Conservation (phyloP, 30 jellyfish, hydroid and myxozoan species). For the Aurelia sp. region DNA sequence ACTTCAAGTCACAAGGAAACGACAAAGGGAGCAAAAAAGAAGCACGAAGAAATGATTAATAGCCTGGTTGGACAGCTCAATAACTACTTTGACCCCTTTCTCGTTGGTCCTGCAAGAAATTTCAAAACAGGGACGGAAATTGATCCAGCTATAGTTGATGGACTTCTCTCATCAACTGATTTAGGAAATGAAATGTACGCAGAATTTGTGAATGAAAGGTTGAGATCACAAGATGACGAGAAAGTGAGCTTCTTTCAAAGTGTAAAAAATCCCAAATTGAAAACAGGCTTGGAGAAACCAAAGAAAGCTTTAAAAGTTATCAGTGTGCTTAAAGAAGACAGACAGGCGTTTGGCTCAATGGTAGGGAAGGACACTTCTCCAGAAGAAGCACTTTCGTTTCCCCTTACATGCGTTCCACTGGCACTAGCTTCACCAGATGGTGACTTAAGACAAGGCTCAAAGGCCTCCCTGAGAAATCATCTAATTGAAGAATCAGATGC, state of each 20-base stretch:
- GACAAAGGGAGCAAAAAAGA: slow-evolving; percentile 36
- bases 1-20: slow-evolving; percentile 41
- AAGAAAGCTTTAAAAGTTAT: slow-evolving; percentile 28
- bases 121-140: slow-evolving; percentile 62
- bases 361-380: slow-evolving; percentile 65
- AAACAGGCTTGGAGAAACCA: slow-evolving; percentile 57
- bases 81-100: slow-evolving; percentile 54
- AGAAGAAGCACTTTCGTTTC: slow-evolving; percentile 61
- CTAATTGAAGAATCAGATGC: slow-evolving; percentile 51
- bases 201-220: slow-evolving; percentile 23
- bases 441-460: slow-evolving; percentile 47
- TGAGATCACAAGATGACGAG: slow-evolving; percentile 13
- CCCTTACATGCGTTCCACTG: slow-evolving; percentile 46
- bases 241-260: slow-evolving; percentile 30
- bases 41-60: slow-evolving; percentile 40
- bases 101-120: slow-evolving; percentile 66
- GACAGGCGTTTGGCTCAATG: slow-evolving; percentile 67
- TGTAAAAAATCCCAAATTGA: slow-evolving; percentile 11
- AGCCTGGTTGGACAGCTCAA: slow-evolving; percentile 57
- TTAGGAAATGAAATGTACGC: slow-evolving; percentile 28
- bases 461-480: slow-evolving; percentile 49
- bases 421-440: slow-evolving; percentile 51
- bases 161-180: slow-evolving; percentile 34
- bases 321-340: slow-evolving; percentile 62
- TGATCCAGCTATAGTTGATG: slow-evolving; percentile 30